Evolutionary conservation across 2,888 invertebrate species (phyloP).

Genomic region (Sabatieria punctata): DNA sequence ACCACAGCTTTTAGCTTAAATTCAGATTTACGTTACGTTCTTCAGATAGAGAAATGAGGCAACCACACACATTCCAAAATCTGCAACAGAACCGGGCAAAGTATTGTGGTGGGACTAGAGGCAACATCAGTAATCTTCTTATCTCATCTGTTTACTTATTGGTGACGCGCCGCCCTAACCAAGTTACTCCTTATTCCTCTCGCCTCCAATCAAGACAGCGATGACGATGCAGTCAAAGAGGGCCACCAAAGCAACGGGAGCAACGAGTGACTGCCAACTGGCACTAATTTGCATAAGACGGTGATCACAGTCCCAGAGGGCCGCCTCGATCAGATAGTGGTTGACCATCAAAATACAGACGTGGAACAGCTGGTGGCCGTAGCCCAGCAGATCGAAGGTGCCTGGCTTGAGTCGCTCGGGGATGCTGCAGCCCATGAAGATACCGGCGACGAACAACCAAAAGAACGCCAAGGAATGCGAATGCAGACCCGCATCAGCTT

Average conservation of each 20-base stretch:
- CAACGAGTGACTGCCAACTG: no score
- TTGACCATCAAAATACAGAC: slow-evolving; percentile 36
- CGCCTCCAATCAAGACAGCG: slow-evolving; percentile 13
- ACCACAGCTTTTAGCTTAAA: no score
- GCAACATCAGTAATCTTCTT: no score
- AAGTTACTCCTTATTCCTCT: not conserved
- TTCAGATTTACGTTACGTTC: no score
- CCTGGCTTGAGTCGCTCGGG: slow-evolving; percentile 40
- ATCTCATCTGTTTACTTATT: no score
- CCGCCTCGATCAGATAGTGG: slow-evolving; percentile 35
- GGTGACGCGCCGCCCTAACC: not conserved
- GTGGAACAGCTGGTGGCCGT: slow-evolving; percentile 42
- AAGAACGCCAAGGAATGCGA: slow-evolving; percentile 17
- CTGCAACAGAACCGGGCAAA: no score
- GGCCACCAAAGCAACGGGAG: slow-evolving; percentile 9
- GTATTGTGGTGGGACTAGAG: no score
- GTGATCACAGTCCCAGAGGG: slow-evolving; percentile 18
- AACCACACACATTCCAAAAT: no score
- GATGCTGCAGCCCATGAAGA: slow-evolving; percentile 38
- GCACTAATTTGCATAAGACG: no score
- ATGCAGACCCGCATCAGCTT: slow-evolving; percentile 3
- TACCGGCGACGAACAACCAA: slow-evolving; percentile 31
- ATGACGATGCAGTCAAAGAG: slow-evolving; percentile 9
- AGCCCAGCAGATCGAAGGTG: slow-evolving; percentile 39
- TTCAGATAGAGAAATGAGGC: no score